phyloP scores from a whole-genome alignment of 2,888 invertebrate genomes.

The Bombylius major region DNA sequence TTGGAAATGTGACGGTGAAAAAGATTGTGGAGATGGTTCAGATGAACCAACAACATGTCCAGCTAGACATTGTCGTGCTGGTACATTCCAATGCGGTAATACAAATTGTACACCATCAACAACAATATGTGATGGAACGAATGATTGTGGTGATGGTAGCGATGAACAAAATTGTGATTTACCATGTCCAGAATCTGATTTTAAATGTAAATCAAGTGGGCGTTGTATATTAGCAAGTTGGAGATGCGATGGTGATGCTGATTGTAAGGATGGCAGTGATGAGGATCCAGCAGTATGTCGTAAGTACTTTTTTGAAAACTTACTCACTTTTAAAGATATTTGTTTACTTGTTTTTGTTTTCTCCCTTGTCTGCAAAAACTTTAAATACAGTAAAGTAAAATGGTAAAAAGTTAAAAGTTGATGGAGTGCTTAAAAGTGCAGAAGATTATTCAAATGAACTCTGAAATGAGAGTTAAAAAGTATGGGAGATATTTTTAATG shows the following conservation, averaged over 20 bases:
- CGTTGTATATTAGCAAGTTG: slow-evolving; percentile 80
- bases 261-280: slow-evolving; percentile 86
- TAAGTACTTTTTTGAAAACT: slow-evolving; percentile 30
- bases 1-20: slow-evolving; percentile 82
- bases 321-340: neutral
- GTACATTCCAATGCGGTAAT: slow-evolving; percentile 89
- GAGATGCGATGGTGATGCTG: slow-evolving; percentile 91
- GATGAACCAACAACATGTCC: slow-evolving; percentile 83
- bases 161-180: slow-evolving; percentile 77
- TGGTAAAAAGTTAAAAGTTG: neutral
- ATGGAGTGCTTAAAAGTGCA: too few relatives aligned
- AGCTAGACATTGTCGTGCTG: slow-evolving; percentile 69
- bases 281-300: slow-evolving; percentile 80
- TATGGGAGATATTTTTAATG: too few relatives aligned
- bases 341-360: neutral
- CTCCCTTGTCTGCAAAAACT: neutral
- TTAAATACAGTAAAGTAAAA: neutral
- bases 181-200: slow-evolving; percentile 78
- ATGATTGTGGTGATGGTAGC: slow-evolving; percentile 84
- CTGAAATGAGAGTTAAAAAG: too few relatives aligned
- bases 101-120: slow-evolving; percentile 86
- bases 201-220: slow-evolving; percentile 79
- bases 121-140: slow-evolving; percentile 83
- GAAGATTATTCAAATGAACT: too few relatives aligned
- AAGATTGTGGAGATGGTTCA: slow-evolving; percentile 81